Evolutionary conservation across 1,140 invertebrate genomes (phyloP).

Genomic region (Frieseomelitta varia): DNA sequence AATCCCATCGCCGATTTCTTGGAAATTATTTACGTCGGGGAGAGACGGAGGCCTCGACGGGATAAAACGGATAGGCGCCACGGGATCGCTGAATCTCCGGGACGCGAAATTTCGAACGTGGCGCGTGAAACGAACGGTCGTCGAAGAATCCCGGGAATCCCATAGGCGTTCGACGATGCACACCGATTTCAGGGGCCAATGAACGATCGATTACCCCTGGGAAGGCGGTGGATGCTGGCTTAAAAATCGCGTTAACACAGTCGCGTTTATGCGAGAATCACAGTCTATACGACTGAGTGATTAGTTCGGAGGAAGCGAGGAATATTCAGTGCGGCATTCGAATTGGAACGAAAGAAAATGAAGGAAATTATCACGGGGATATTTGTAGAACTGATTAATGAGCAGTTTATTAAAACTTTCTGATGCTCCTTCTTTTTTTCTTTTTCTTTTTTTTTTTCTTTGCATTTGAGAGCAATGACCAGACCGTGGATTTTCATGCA

Average conservation of each 20-base stretch:
- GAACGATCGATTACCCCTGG: neutral
- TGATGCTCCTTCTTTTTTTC: too few relatives aligned
- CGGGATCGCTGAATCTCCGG: neutral
- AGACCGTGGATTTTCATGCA: too few relatives aligned
- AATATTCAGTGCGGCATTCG: neutral
- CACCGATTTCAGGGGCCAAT: neutral
- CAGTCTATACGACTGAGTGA: neutral
- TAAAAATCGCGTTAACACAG: neutral
- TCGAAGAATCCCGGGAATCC: slow-evolving; percentile 25
- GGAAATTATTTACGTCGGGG: neutral
- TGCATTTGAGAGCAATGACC: too few relatives aligned
- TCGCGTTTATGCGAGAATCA: neutral
- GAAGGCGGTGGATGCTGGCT: neutral
- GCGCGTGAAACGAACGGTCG: neutral
- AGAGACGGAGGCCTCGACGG: neutral
- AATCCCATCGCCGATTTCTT: neutral
- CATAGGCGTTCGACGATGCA: slow-evolving; percentile 9
- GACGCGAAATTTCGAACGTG: neutral
- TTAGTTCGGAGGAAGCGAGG: neutral
- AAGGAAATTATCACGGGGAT: too few relatives aligned
- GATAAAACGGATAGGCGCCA: neutral
- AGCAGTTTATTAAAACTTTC: too few relatives aligned
- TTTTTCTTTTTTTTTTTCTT: neutral
- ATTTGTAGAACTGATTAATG: neutral
- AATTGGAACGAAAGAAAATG: too few relatives aligned